Base-by-base conservation (phyloP, 2,113 vertebrate species). In the Tupaia tana region DNA sequence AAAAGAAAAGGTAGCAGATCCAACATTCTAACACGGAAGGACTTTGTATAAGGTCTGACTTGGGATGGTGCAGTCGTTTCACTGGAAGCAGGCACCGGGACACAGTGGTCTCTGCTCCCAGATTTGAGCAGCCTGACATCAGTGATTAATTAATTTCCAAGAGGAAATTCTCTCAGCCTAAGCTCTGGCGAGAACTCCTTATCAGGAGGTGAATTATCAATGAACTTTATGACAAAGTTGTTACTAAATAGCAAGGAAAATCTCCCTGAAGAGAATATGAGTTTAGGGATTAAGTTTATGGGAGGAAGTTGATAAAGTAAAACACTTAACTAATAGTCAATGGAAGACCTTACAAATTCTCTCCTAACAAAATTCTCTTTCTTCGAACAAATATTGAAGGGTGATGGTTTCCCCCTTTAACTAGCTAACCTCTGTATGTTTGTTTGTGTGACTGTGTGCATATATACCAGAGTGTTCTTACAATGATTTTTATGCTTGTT, bases 111-210 rank as follows among this genome's bases (percentile, higher is more conserved):
- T 75, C 63, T 63, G 22, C 24, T 85, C 31, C 43, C 20, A 77
- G 70, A 52, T 83, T 89, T 88, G 87, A 97, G 85, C 14, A 90
- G 63, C 74, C 69, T 93, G 74, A 69, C 70, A 82, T 24, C 20
- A 63, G 31, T 54, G 69, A 91, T 96, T 59, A 95, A 74, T 86
- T 29, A 43, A 22, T 89, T 54, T 19, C 67, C 90, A 63, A 88
- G 92, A 64, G 93, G 56, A 97, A 92, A 90, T 96, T 80, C 69
- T 92, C 77, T 82, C 92, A 96, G 93, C 89, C 25, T 74, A 73
- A 86, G 66, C n/a, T 73, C 56, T 95, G 82, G 89, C 56, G 85
- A 92, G 78, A 92, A 92, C 88, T 86, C 70, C 69, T 97, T 96
- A 69, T 90, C 74, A 56, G 43, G 54, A 93, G 56, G 34, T 3